Evolutionary conservation across 1,140 invertebrate species (phyloP).

Genomic region (Diachasma alloeum): DNA sequence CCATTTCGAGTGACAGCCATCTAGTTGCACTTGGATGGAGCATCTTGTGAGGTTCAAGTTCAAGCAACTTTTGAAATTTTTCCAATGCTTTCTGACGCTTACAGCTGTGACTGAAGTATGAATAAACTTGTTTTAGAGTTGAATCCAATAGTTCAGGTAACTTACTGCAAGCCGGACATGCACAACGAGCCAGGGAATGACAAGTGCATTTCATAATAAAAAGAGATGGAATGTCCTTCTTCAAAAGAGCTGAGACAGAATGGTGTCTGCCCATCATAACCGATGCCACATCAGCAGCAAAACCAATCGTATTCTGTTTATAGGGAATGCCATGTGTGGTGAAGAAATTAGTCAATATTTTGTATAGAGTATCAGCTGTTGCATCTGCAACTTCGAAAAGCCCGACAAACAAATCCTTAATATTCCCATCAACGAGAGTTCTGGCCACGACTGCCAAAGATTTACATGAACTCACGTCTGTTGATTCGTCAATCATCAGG

Average conservation of each 20-base stretch:
- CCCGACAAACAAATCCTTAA: slow-evolving; percentile 43
- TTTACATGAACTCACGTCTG: slow-evolving; percentile 43
- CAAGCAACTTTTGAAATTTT: neutral
- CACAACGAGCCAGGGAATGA: slow-evolving; percentile 48
- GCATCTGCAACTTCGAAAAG: slow-evolving; percentile 35
- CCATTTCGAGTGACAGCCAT: neutral
- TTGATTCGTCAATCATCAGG: slow-evolving; percentile 51
- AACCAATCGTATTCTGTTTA: too few relatives aligned
- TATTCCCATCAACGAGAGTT: slow-evolving; percentile 13
- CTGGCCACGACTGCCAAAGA: slow-evolving; percentile 45
- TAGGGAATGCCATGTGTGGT: too few relatives aligned
- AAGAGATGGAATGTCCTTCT: slow-evolving; percentile 43
- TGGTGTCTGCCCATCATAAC: slow-evolving; percentile 51
- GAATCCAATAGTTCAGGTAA: slow-evolving; percentile 37
- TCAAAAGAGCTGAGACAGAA: slow-evolving; percentile 44
- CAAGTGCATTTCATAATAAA: slow-evolving; percentile 53
- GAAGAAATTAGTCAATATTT: slow-evolving; percentile 35
- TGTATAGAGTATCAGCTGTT: slow-evolving; percentile 42
- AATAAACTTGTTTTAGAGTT: neutral
- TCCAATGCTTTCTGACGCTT: neutral
- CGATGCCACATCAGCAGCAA: slow-evolving; percentile 53
- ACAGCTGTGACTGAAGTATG: neutral
- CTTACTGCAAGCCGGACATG: slow-evolving; percentile 35
- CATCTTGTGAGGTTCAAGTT: neutral
- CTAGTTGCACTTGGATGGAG: neutral